A percentile compares a stretch with the other conserved stretches of the same genome.
These are phyloP conservation scores for Drosophila sordidapex DNA, from an alignment of 2,888 invertebrate species.

Conservation along the genomic window DNA sequence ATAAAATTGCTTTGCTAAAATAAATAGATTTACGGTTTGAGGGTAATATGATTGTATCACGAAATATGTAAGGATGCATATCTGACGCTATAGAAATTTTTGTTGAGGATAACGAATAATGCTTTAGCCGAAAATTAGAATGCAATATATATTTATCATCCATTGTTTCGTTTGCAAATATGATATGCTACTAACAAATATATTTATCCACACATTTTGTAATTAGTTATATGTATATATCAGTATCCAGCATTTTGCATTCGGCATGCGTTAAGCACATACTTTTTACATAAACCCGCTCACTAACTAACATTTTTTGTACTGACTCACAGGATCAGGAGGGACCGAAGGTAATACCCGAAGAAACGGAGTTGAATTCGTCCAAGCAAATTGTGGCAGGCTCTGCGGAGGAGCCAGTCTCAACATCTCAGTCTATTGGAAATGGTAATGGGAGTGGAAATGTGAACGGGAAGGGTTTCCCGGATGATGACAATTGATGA, in stretches of 20 bases:
- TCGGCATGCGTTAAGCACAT: slow-evolving; percentile 22
- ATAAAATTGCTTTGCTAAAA: neutral
- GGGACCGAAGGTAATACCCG: slow-evolving; percentile 88
- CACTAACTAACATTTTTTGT: neutral
- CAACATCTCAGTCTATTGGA: slow-evolving; percentile 39
- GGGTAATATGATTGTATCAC: neutral
- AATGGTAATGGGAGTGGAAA: slow-evolving; percentile 74
- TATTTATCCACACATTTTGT: neutral
- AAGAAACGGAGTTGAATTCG: slow-evolving; percentile 85
- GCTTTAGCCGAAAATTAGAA: neutral
- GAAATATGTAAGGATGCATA: neutral
- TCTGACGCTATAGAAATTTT: neutral
- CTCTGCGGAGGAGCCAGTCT: slow-evolving; percentile 48
- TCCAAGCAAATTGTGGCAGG: slow-evolving; percentile 72
- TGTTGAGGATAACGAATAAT: neutral
- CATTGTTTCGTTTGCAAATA: neutral
- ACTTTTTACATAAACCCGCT: neutral
- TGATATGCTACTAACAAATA: neutral
- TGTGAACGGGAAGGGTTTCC: slow-evolving; percentile 74
- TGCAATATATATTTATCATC: neutral
- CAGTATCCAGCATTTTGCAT: slow-evolving; percentile 13
- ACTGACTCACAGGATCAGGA: slow-evolving; percentile 81
- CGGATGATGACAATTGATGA: slow-evolving; percentile 57
- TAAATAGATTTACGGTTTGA: neutral
- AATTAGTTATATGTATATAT: neutral